Evolutionary conservation across 2,797 vertebrate species (phyloP), one percentile per base, ranked within the genome.

Genomic region (Sus cebifrons): DNA sequence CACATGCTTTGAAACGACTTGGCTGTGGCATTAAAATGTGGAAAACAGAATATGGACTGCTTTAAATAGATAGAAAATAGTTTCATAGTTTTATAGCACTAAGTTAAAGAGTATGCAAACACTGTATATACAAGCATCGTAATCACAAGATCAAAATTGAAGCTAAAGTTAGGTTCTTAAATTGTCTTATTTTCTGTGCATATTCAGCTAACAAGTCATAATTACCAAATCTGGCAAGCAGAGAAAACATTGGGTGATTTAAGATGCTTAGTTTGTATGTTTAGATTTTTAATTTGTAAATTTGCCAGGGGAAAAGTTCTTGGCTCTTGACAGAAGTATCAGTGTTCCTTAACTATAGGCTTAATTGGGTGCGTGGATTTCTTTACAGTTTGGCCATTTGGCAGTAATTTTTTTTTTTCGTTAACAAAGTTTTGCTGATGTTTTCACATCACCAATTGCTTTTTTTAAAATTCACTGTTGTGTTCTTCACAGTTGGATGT

Each of bases 131-230:
- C 56, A 77, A 96, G 25, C 21, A 92, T 83, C 89, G 93, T n/a
- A 73, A 75, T 70, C 27, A 96, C 90, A 93, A 86, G 36, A 67
- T 12, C 36, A 85, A 86, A 36, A 67, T 12, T 62, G 16, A 74
- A 79, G 79, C 70, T 94, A 79, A 82, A 97, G 44, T 74, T 94
- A 95, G 82, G 74, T 95, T 94, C 84, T 91, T 97, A 92, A 79
- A 97, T 88, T 89, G 49, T 89, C 96, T 97, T 98, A 97, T 96
- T 98, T 97, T 98, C 95, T 98, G 89, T 97, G 78, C 49, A 82
- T 97, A 94, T 92, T 96, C 36, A 94, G 95, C 95, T 97, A 94
- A 94, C 79, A 96, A 36, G 89, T 98, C 81, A 44, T 92, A 96
- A 85, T 87, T 97, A 96, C 95, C 97, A 97, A 97, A 97, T 85